Conservation (phyloP, 2,888 invertebrate genomes). For the Macrophya alboannulata region DNA sequence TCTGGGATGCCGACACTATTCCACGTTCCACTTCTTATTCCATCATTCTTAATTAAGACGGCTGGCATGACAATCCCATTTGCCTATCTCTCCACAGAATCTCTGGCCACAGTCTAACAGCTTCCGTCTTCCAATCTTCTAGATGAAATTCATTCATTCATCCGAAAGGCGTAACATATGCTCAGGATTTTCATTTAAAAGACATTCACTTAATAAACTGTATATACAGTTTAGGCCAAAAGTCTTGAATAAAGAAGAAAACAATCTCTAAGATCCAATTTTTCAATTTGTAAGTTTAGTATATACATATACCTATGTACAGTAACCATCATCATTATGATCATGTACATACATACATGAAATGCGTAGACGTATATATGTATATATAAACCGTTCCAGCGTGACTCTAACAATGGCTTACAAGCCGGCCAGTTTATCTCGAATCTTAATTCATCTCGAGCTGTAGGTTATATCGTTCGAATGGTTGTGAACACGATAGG, state of each 20-base stretch:
- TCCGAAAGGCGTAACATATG: neutral
- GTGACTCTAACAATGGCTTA: conserved; percentile 34
- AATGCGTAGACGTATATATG: neutral
- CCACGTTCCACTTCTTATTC: conserved; percentile 49
- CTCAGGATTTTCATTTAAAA: neutral
- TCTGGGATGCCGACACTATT: conserved; percentile 35
- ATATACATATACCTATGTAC: neutral
- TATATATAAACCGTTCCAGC: conserved; percentile 23
- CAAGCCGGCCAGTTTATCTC: conserved; percentile 31
- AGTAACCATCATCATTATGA: neutral
- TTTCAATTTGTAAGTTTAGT: neutral
- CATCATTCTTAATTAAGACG: conserved; percentile 70
- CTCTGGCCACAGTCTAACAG: conserved; percentile 42
- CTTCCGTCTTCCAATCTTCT: conserved; percentile 41
- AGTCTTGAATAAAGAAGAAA: neutral
- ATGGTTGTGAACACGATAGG: conserved; percentile 47
- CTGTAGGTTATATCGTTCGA: neutral
- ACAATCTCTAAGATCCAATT: neutral
- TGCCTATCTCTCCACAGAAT: conserved; percentile 63
- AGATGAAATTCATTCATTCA: conserved; percentile 39
- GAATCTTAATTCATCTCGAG: conserved; percentile 47
- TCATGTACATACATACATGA: neutral
- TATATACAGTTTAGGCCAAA: neutral
- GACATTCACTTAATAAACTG: too few relatives aligned
- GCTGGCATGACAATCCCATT: conserved; percentile 63